Evolutionary conservation across 1,140 invertebrate genomes (phyloP).

Genomic region (Aphidius ervi): DNA sequence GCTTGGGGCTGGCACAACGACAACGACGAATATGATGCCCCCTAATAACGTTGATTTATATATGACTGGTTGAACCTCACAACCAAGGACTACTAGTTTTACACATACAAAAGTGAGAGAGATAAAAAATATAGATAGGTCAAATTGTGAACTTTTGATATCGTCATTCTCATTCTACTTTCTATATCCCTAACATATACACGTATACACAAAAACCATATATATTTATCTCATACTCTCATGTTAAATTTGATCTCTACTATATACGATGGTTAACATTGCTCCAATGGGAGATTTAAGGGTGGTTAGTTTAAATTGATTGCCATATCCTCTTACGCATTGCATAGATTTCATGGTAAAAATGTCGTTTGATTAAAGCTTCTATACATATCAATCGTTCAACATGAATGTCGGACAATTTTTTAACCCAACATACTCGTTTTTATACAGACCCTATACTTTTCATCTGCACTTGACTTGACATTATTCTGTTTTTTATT

Average conservation of each 20-base stretch:
- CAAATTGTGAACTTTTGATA: too few species aligned
- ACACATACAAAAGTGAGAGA: slow-evolving; percentile 25
- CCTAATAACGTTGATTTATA: slow-evolving; percentile 54
- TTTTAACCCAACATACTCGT: background rate
- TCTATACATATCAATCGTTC: slow-evolving; percentile 19
- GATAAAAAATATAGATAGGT: too few species aligned
- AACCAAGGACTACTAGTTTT: slow-evolving; percentile 35
- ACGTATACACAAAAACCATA: too few species aligned
- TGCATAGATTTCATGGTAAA: slow-evolving; percentile 32
- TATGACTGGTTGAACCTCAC: slow-evolving; percentile 38
- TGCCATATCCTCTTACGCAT: slow-evolving; percentile 49
- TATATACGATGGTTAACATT: too few species aligned
- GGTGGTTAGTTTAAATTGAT: slow-evolving; percentile 52
- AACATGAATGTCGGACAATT: slow-evolving; percentile 17
- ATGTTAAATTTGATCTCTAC: too few species aligned
- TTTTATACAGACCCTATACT: slow-evolving; percentile 5
- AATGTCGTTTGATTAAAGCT: slow-evolving; percentile 20
- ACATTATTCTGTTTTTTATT: too few species aligned
- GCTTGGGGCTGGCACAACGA: slow-evolving; percentile 28
- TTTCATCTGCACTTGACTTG: background rate
- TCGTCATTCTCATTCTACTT: too few species aligned
- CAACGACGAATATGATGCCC: slow-evolving; percentile 47
- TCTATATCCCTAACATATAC: too few species aligned
- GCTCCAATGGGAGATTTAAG: slow-evolving; percentile 19
- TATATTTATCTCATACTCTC: too few species aligned